Conservation (phyloP, 1,140 invertebrate species). For the Tetramorium simillimum region DNA sequence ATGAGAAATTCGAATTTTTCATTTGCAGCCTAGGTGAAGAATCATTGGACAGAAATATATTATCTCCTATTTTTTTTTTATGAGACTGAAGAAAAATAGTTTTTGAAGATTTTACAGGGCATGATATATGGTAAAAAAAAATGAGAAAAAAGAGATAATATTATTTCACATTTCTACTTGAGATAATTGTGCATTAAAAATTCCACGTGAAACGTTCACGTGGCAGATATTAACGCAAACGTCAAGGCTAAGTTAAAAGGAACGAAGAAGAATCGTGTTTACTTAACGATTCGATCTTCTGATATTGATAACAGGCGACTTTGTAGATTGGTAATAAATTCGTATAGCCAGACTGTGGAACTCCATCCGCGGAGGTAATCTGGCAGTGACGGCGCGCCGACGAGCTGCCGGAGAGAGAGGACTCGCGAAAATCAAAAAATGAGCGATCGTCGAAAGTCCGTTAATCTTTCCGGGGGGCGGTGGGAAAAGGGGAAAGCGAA, state of each 20-base stretch:
- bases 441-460: constrained; percentile 69
- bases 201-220: neutral
- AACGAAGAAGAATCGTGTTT: neutral
- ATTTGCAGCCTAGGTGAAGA: neutral
- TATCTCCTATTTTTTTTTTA: constrained; percentile 4
- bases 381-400: constrained; percentile 31
- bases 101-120: neutral
- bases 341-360: neutral
- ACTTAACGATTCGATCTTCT: neutral
- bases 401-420: neutral
- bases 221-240: neutral
- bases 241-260: neutral
- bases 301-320: neutral
- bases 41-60: neutral
- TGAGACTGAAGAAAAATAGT: neutral
- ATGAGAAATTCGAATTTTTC: neutral
- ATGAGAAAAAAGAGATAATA: neutral
- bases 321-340: constrained; percentile 60
- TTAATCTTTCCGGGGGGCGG: constrained; percentile 65
- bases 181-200: neutral
- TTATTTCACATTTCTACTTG: neutral
- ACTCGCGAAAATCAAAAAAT: constrained; percentile 70
- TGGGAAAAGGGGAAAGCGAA: neutral
- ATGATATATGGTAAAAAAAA: neutral
- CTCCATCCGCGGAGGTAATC: constrained; percentile 57